Evolutionary conservation across 2,113 vertebrate genomes (phyloP).

Genomic region (Forbesichthys agassizii): DNA sequence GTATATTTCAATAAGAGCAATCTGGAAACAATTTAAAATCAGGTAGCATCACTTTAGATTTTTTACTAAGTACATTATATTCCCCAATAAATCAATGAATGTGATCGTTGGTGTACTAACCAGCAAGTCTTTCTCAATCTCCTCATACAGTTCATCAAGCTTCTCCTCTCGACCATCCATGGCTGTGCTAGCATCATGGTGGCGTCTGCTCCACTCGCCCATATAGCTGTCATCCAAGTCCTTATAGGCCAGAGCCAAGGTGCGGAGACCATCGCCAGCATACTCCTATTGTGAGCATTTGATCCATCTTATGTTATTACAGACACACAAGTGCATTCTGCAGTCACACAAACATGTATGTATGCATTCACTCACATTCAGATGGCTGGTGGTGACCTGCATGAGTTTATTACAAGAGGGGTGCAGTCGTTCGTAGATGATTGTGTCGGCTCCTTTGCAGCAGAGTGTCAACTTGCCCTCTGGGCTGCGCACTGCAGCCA

Average conservation of each 20-base stretch:
- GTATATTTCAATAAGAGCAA: too few species aligned
- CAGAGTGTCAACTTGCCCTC: slow-evolving; percentile 82
- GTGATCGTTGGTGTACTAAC: slow-evolving; percentile 61
- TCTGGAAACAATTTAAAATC: not conserved
- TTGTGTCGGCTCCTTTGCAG: slow-evolving; percentile 96
- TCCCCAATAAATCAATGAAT: not conserved
- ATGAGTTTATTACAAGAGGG: slow-evolving; percentile 77
- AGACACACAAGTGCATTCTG: not conserved
- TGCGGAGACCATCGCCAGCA: slow-evolving; percentile 89
- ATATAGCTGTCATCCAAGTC: slow-evolving; percentile 80
- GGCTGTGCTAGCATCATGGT: slow-evolving; percentile 81
- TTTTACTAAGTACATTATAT: not conserved
- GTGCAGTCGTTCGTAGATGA: slow-evolving; percentile 85
- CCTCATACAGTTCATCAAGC: slow-evolving; percentile 83
- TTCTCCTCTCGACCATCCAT: slow-evolving; percentile 82
- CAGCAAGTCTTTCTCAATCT: slow-evolving; percentile 88
- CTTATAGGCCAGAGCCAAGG: slow-evolving; percentile 87
- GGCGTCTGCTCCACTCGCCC: slow-evolving; percentile 78
- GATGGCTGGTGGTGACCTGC: slow-evolving; percentile 82
- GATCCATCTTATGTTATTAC: not conserved
- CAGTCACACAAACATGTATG: not conserved
- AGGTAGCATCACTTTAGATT: not conserved
- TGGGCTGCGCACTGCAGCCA: slow-evolving; percentile 80
- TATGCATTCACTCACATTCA: slow-evolving; percentile 81
- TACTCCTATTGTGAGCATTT: slow-evolving; percentile 78